Conservation (phyloP, 37 sponge, comb jelly and placozoan species). For the Theonella swinhoei region DNA sequence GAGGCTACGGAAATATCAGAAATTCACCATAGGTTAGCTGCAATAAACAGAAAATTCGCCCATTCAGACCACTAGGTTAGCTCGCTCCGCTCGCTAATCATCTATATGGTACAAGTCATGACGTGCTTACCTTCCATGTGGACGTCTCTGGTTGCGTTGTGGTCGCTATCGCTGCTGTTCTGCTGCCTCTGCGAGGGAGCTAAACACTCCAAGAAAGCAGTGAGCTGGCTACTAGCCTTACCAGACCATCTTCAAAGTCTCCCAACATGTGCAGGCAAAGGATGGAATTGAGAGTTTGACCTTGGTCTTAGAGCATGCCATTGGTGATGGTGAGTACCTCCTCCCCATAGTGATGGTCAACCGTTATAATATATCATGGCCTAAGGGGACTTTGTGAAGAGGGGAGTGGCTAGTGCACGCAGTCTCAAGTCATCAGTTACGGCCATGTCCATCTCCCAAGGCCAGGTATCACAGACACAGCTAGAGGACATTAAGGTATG, state of each 20-base stretch:
- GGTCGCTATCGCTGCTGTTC: background rate
- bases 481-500: conserved; percentile 12
- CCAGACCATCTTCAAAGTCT: too few species aligned
- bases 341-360: too few species aligned
- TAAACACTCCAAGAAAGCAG: background rate
- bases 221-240: too few species aligned
- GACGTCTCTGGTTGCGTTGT: background rate
- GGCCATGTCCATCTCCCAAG: conserved; percentile 2
- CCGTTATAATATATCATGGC: too few species aligned
- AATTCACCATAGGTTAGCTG: too few species aligned
- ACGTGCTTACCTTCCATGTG: background rate
- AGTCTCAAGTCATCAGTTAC: conserved; percentile 13
- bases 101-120: too few species aligned
- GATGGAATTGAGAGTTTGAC: background rate
- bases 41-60: too few species aligned
- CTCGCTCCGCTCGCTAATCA: too few species aligned
- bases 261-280: background rate
- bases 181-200: background rate
- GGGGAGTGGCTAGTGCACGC: conserved; percentile 8
- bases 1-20: too few species aligned
- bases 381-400: too few species aligned
- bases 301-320: conserved; percentile 29
- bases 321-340: conserved; percentile 30
- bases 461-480: conserved; percentile 3
- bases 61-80: too few species aligned